Conservation (phyloP, 2,113 vertebrate genomes). For the Podarcis cretensis region DNA sequence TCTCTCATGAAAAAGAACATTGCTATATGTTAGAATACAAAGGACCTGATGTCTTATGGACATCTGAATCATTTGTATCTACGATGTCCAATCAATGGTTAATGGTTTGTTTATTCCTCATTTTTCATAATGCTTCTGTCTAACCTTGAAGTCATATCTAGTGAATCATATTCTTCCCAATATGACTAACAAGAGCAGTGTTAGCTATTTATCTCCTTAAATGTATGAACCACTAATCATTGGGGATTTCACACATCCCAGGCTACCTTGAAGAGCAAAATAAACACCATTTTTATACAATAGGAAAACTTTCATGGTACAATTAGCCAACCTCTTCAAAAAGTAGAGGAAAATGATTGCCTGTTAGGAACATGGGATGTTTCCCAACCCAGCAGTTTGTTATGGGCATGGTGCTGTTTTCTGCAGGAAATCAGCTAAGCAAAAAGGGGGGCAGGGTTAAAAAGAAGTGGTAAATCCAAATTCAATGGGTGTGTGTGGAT, state of each 20-base stretch:
- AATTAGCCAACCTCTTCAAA: neutral
- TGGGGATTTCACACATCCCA: slow-evolving; percentile 27
- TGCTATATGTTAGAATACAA: slow-evolving; percentile 24
- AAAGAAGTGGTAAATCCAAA: too few relatives aligned
- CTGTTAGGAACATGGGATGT: neutral
- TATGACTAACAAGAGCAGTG: slow-evolving; percentile 29
- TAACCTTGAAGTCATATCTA: slow-evolving; percentile 30
- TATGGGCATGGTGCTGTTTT: too few relatives aligned
- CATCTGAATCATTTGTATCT: slow-evolving; percentile 22
- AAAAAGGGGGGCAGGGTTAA: too few relatives aligned
- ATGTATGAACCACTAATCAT: slow-evolving; percentile 4
- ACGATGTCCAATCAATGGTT: slow-evolving; percentile 13
- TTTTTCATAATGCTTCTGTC: slow-evolving; percentile 6
- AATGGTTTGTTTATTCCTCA: slow-evolving; percentile 22
- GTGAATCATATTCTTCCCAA: slow-evolving; percentile 14
- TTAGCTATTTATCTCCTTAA: slow-evolving; percentile 25
- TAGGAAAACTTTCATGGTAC: neutral
- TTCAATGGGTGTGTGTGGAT: too few relatives aligned
- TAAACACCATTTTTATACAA: slow-evolving; percentile 3
- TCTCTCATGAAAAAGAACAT: slow-evolving; percentile 15
- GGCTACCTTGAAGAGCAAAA: slow-evolving; percentile 28
- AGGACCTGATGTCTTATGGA: slow-evolving; percentile 1
- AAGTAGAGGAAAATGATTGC: neutral
- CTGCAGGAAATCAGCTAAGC: too few relatives aligned
- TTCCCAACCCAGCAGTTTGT: neutral